These are phyloP conservation scores for Tetrao urogallus DNA, from an alignment of 2,113 vertebrate species.

Conservation along the genomic window DNA sequence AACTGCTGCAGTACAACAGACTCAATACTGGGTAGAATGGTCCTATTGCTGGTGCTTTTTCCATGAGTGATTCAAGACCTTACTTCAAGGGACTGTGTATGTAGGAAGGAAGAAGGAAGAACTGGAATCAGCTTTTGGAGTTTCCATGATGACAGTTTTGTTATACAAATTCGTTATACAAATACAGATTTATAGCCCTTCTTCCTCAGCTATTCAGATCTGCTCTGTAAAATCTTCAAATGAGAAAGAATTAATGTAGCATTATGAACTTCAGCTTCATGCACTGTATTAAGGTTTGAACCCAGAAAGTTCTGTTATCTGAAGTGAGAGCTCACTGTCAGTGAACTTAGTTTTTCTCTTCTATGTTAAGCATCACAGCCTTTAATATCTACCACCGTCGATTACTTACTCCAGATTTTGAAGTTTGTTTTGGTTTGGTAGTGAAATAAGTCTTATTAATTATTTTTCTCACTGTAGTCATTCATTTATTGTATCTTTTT, in stretches of 20 bases:
- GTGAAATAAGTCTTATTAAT: background rate
- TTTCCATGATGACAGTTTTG: background rate
- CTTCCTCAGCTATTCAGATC: background rate
- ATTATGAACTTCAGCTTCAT: background rate
- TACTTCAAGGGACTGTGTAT: background rate
- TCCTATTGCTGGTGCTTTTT: background rate
- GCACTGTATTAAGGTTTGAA: accelerated
- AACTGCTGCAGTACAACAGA: background rate
- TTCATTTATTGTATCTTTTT: background rate
- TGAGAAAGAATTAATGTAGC: background rate
- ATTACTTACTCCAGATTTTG: background rate
- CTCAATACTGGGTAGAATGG: background rate
- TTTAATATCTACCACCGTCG: background rate
- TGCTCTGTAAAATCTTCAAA: background rate
- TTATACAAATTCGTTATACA: background rate
- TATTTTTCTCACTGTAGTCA: background rate
- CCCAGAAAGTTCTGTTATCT: background rate
- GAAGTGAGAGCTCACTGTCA: background rate
- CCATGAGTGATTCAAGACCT: background rate
- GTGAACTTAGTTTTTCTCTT: background rate
- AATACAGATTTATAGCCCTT: background rate
- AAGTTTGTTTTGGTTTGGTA: background rate
- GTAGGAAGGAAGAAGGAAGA: background rate
- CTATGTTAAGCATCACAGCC: background rate
- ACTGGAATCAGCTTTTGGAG: background rate